Evolutionary conservation across 1,140 invertebrate genomes (phyloP).

Genomic region (Scaptodrosophila lebanonensis): DNA sequence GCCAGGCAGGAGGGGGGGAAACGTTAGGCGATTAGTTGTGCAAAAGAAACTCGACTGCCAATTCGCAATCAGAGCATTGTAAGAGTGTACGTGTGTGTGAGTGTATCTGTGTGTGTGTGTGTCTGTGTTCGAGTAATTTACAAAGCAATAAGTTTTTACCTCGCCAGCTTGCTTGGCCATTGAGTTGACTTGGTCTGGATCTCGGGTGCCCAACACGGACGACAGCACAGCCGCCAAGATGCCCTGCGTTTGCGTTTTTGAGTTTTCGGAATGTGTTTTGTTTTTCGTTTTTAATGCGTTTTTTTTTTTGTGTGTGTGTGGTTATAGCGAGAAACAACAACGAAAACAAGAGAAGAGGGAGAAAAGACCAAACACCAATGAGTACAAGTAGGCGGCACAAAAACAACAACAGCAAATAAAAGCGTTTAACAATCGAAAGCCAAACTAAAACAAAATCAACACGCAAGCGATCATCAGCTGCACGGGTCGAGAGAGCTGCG

Average conservation of each 20-base stretch:
- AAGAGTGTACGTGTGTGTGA: too few species aligned
- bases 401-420: constrained; percentile 34
- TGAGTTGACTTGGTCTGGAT: constrained; percentile 91
- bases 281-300: neutral
- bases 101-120: constrained; percentile 22
- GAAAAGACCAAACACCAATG: constrained; percentile 50
- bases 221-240: constrained; percentile 92
- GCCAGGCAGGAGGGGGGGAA: constrained; percentile 23
- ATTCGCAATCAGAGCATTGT: constrained; percentile 39
- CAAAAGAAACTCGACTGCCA: constrained; percentile 64
- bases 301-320: neutral
- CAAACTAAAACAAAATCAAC: constrained; percentile 54
- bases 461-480: too few species aligned
- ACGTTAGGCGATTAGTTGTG: constrained; percentile 68
- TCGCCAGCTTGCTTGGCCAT: constrained; percentile 95
- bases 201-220: constrained; percentile 90
- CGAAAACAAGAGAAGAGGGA: constrained; percentile 40
- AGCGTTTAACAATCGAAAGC: constrained; percentile 27
- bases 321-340: constrained; percentile 36
- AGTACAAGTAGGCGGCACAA: constrained; percentile 32
- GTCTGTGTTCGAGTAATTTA: constrained; percentile 41
- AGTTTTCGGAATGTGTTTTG: neutral
- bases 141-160: constrained; percentile 81
- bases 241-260: constrained; percentile 80
- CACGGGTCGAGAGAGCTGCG: neutral